These are phyloP conservation scores for Protophormia terraenovae DNA, from an alignment of 2,888 invertebrate species.

Conservation along the genomic window DNA sequence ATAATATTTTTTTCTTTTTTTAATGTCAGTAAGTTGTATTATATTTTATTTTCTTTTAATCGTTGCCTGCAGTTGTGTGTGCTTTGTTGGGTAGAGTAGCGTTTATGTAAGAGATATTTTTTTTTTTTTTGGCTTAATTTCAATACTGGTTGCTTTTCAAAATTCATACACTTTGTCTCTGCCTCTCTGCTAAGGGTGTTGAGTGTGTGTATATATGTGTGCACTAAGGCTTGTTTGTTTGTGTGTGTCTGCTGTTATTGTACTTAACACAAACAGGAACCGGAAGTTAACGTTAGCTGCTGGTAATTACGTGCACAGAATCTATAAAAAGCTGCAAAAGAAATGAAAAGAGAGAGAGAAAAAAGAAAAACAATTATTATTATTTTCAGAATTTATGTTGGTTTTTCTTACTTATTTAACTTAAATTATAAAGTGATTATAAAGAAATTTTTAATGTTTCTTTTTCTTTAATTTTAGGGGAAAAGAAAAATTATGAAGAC, in stretches of 20 bases:
- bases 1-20: constrained; percentile 11
- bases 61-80: background rate
- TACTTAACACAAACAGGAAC: constrained; percentile 56
- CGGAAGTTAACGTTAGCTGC: constrained; percentile 60
- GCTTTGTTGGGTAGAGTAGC: background rate
- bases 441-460: constrained; percentile 10
- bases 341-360: constrained; percentile 11
- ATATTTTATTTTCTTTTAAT: constrained; percentile 28
- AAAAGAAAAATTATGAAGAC: background rate
- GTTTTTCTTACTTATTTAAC: constrained; percentile 40
- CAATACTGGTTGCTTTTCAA: background rate
- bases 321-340: constrained; percentile 50
- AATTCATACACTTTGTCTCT: background rate
- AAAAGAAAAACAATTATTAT: constrained; percentile 34
- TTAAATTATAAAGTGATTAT: constrained; percentile 53
- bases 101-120: background rate
- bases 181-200: background rate
- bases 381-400: constrained; percentile 48
- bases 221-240: background rate
- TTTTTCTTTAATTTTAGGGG: background rate
- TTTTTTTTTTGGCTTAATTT: constrained; percentile 22
- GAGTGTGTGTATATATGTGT: background rate
- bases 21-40: background rate
- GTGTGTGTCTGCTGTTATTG: background rate
- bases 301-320: constrained; percentile 64